Evolutionary conservation across 2,888 invertebrate genomes (phyloP), one percentile per base, ranked within the genome.

Genomic region (Platycheirus rosarum): DNA sequence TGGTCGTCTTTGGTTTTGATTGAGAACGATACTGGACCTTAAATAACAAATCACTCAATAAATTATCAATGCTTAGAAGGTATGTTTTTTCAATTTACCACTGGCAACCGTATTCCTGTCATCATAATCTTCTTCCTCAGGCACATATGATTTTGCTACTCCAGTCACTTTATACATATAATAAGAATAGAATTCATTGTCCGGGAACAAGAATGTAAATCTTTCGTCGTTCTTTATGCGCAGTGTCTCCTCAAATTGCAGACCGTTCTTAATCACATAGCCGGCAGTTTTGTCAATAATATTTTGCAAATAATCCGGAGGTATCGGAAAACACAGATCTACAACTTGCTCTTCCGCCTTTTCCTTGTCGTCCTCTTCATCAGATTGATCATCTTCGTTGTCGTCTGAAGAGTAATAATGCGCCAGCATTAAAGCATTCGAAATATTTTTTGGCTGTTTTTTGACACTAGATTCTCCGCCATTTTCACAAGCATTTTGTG

Each of bases 211-310:
- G 89, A 99, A 99, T 20, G 94, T 94, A 90, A 99, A 98, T 32
- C 98, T 92, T 0, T 95, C 93, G 89, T 98, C 98, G 63, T 94
- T 94, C 88, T 96, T 97, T 2, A 94, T 93, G 86, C 94, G 94
- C 8, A 97, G 95, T 23, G 97, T 95, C 35, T 95, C 94, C 86
- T 99, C 98, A 88, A 99, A 98, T 87, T 97, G 96, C 68, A 95
- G 93, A 0, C 99, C 99, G 91, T 98, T 98, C 86, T 97, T 97
- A 0, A 97, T 96, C 0, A 99, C 98, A 90, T 98, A 98, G 84
- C 95, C 94, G 0, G 99, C 98, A 94, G 99, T 98, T 91, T 98
- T 98, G 90, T 98, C 97, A 73, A 99, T 96, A 7, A 99, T 96
- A 16, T 95, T 92, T 88, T 95, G 95, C 0, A 96, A 92, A 86